A percentile compares a stretch with the other conserved stretches of the same genome.
Evolutionary conservation across 1,140 invertebrate species (phyloP).

Genomic region (Drosophila suzukii): DNA sequence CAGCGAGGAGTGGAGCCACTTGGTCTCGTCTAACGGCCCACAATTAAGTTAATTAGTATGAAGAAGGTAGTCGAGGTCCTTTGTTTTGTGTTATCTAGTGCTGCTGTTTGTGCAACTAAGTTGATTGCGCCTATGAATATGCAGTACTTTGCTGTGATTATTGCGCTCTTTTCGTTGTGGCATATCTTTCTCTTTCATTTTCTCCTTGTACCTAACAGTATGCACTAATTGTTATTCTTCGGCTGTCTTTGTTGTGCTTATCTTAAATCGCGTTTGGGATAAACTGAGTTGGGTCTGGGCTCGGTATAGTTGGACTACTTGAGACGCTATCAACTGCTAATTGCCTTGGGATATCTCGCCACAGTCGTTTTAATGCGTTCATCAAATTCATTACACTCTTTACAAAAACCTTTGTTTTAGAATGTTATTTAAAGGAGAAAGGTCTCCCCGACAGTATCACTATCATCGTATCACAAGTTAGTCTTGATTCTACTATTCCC

Average conservation of each 20-base stretch:
- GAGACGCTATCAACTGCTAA: conserved; percentile 62
- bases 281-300: neutral
- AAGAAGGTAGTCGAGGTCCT: conserved; percentile 12
- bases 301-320: conserved; percentile 17
- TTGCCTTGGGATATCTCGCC: conserved; percentile 50
- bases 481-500: too few species aligned
- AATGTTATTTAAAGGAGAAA: neutral
- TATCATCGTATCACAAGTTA: too few species aligned
- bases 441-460: neutral
- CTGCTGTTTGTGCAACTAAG: conserved; percentile 72
- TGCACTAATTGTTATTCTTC: conserved; percentile 76
- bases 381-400: conserved; percentile 7
- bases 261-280: conserved; percentile 6
- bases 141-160: conserved; percentile 78
- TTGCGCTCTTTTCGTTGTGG: conserved; percentile 40
- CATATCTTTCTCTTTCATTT: neutral
- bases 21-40: conserved; percentile 50
- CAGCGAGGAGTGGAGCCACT: conserved; percentile 2
- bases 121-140: conserved; percentile 84
- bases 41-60: conserved; percentile 78
- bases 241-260: conserved; percentile 35
- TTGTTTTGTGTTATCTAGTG: conserved; percentile 29
- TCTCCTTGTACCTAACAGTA: conserved; percentile 53
- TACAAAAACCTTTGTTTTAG: neutral
- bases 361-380: conserved; percentile 9